A percentile compares a stretch with the other conserved stretches of the same genome.
These are phyloP conservation scores for Patella depressa DNA, from an alignment of 2,888 invertebrate species.

Conservation along the genomic window DNA sequence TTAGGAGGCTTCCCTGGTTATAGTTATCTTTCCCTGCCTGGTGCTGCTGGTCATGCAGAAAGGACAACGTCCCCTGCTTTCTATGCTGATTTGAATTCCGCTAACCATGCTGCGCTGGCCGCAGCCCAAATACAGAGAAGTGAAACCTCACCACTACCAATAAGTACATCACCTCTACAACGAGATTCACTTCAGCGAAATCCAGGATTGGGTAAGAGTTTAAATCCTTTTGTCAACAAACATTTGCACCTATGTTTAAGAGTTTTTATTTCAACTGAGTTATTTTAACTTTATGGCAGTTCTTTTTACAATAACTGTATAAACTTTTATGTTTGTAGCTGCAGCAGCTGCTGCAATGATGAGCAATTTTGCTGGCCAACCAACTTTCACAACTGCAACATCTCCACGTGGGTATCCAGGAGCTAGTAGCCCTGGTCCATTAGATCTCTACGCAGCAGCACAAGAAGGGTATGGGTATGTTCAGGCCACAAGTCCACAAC, in stretches of 20 bases:
- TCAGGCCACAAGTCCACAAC: conserved; percentile 96
- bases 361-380: conserved; percentile 84
- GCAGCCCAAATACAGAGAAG: conserved; percentile 57
- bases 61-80: conserved; percentile 72
- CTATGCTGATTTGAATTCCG: conserved; percentile 62
- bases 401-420: conserved; percentile 83
- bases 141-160: conserved; percentile 65
- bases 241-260: too few species aligned
- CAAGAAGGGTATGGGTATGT: conserved; percentile 85
- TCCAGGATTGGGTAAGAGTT: conserved; percentile 31
- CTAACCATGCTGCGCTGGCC: conserved; percentile 52
- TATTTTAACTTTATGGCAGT: too few species aligned
- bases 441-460: conserved; percentile 92
- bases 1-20: conserved; percentile 73
- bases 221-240: neutral
- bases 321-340: neutral
- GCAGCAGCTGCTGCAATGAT: conserved; percentile 79
- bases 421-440: conserved; percentile 92
- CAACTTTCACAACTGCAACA: conserved; percentile 73
- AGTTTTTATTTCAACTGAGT: too few species aligned
- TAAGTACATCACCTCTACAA: conserved; percentile 65
- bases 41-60: conserved; percentile 73
- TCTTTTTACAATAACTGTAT: too few species aligned
- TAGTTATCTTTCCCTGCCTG: conserved; percentile 70
- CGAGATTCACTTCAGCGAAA: conserved; percentile 49